Conservation (phyloP, 2,797 vertebrate genomes). For the Petrocephalus schoutedeni region DNA sequence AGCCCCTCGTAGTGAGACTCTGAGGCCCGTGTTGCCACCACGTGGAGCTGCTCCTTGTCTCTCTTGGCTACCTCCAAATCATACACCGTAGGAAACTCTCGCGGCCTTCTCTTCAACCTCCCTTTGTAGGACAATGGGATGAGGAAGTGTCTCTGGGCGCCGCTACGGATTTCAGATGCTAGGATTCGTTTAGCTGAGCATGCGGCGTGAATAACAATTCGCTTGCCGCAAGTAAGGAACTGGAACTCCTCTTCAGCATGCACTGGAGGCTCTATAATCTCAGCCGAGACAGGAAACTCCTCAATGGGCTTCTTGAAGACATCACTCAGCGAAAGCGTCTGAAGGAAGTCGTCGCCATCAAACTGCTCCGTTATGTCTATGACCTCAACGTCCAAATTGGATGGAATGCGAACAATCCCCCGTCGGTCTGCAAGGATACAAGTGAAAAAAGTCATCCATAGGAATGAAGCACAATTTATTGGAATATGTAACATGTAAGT, state of each 20-base stretch:
- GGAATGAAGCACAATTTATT: background rate
- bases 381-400: slow-evolving; percentile 76
- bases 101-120: slow-evolving; percentile 70
- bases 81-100: slow-evolving; percentile 72
- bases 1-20: slow-evolving; percentile 54
- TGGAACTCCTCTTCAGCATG: slow-evolving; percentile 42
- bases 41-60: slow-evolving; percentile 64
- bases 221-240: slow-evolving; percentile 53
- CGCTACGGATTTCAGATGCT: slow-evolving; percentile 69
- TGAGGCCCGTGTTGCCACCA: slow-evolving; percentile 72
- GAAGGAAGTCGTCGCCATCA: slow-evolving; percentile 62
- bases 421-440: slow-evolving; percentile 60
- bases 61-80: slow-evolving; percentile 68
- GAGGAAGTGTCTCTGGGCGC: slow-evolving; percentile 67
- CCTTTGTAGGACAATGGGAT: slow-evolving; percentile 75
- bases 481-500: background rate
- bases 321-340: slow-evolving; percentile 63
- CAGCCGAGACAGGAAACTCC: slow-evolving; percentile 67
- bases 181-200: slow-evolving; percentile 61
- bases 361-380: slow-evolving; percentile 70
- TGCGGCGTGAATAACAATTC: slow-evolving; percentile 66
- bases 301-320: slow-evolving; percentile 62
- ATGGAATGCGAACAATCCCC: slow-evolving; percentile 64
- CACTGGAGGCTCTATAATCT: slow-evolving; percentile 61
- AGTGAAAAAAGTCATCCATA: background rate